Percentiles rank a stretch among this genome's conserved stretches.
Evolutionary conservation across 2,888 invertebrate species (phyloP).

Genomic region (Zaprionus obscuricornis): DNA sequence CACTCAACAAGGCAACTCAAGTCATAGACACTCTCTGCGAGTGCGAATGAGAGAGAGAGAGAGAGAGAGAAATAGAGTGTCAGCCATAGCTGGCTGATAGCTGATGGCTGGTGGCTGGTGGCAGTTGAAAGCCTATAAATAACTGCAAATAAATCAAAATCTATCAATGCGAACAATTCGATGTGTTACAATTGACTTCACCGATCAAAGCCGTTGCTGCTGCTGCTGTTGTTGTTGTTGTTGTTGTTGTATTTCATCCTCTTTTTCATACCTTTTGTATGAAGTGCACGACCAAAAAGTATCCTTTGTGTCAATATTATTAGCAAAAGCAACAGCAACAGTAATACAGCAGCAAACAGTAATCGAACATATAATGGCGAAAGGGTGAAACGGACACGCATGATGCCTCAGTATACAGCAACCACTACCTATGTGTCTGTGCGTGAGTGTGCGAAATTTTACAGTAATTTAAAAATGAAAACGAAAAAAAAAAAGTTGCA

Average conservation of each 20-base stretch:
- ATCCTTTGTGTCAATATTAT: slow-evolving; percentile 81
- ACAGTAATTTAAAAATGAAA: slow-evolving; percentile 80
- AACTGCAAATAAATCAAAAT: slow-evolving; percentile 83
- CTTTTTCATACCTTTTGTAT: slow-evolving; percentile 78
- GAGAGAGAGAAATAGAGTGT: slow-evolving; percentile 8
- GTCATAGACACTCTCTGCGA: slow-evolving; percentile 45
- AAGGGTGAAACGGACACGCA: slow-evolving; percentile 60
- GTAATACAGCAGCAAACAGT: slow-evolving; percentile 36
- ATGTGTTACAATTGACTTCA: slow-evolving; percentile 83
- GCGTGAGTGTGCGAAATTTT: slow-evolving; percentile 81
- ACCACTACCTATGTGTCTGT: slow-evolving; percentile 29
- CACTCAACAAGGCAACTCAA: slow-evolving; percentile 60
- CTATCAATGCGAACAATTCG: slow-evolving; percentile 82
- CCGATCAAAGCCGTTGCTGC: slow-evolving; percentile 75
- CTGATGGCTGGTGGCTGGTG: slow-evolving; percentile 44
- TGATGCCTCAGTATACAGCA: slow-evolving; percentile 25
- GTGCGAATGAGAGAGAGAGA: slow-evolving; percentile 26
- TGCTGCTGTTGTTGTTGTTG: slow-evolving; percentile 34
- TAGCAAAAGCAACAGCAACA: slow-evolving; percentile 60
- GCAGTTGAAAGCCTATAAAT: slow-evolving; percentile 80
- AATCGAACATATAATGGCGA: slow-evolving; percentile 67
- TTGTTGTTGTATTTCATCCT: slow-evolving; percentile 59
- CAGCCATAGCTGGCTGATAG: slow-evolving; percentile 37
- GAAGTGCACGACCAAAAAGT: slow-evolving; percentile 77
- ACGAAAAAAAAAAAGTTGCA: slow-evolving; percentile 54